Percentiles rank a stretch among this genome's conserved stretches.
These are phyloP conservation scores for Caenorhabditis elegans DNA, from an alignment of 1,140 invertebrate species.

Conservation along the genomic window DNA sequence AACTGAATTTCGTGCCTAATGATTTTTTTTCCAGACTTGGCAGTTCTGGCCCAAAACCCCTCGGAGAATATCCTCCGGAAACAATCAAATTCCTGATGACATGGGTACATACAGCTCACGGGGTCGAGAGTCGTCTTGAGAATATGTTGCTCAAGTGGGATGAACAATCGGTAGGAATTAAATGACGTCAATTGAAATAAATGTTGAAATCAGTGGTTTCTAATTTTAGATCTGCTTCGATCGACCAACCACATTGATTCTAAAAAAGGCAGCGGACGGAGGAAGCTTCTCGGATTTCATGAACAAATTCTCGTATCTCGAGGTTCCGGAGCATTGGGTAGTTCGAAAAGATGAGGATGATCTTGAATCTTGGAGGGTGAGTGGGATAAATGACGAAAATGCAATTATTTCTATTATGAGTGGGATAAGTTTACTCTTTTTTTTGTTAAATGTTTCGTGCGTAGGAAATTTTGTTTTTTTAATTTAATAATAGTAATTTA, in stretches of 20 bases:
- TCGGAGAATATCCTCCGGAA: neutral
- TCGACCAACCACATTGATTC: neutral
- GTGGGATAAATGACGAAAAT: no score
- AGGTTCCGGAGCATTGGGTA: conserved; percentile 1
- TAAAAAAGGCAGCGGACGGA: neutral
- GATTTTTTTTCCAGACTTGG: no score
- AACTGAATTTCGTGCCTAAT: no score
- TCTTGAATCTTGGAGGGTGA: neutral
- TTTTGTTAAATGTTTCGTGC: no score
- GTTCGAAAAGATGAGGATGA: neutral
- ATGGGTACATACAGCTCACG: neutral
- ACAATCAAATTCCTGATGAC: neutral
- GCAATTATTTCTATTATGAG: no score
- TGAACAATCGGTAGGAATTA: neutral
- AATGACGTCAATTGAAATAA: neutral
- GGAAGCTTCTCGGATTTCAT: neutral
- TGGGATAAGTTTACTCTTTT: no score
- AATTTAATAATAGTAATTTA: neutral
- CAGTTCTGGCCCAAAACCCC: neutral
- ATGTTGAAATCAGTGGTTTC: neutral
- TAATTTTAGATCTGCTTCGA: conserved; percentile 14
- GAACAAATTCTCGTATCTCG: neutral
- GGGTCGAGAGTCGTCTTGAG: conserved; percentile 6
- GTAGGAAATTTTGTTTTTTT: no score
- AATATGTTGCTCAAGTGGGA: conserved; percentile 6